Base-by-base conservation (phyloP, 2,888 invertebrate species). In the Athalia cordata region DNA sequence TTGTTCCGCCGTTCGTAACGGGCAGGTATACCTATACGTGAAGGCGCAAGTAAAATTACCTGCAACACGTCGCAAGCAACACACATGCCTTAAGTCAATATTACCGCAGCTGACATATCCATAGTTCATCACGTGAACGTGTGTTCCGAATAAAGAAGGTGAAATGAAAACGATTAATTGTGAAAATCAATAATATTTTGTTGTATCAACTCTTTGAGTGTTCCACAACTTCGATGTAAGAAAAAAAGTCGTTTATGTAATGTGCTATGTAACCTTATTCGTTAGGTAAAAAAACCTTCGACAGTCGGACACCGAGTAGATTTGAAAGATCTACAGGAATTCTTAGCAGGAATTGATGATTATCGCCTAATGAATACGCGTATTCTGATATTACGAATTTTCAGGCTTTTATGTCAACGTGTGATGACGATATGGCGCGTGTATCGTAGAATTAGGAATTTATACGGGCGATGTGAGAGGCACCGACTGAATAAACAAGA, bases 401-500 rank as follows among this genome's bases (percentile, higher is more conserved):
- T 43, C 8, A 29, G 13, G 66, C 43, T 55, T 29, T 29, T 29
- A 29, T 29, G 29, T 55, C 9, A 55, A 64, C 45, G 64, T 7
- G 4, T 8, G 43, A 43, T 7, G 64, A 11, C 43, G 7, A 6
- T 29, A 29, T 29, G 29, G 29, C 29, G 29, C 29, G 29, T 29
- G 29, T 7, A 45, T 43, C 43, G n/a, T 49, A n/a, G 49, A 70
- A 70, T 59, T 13, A 5, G 9, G 5, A 59, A n/a, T 59, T 59
- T 45, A 13, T 59, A 72, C 72, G 59, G 13, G 5, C 7, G 13
- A 57, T 55, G 55, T n/a, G 70, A 11, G 57, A 68, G 1, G 15
- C 4, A 59, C 8, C 15, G n/a, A 45, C 13, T 72, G 47, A 59
- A 5, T 59, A 72, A 72, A 72, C 59, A 72, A 47, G 7, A 13